Percentiles rank a stretch among this genome's conserved stretches.
phyloP scores from a whole-genome alignment of 2,797 vertebrate species.

The Muscicapa comitata region DNA sequence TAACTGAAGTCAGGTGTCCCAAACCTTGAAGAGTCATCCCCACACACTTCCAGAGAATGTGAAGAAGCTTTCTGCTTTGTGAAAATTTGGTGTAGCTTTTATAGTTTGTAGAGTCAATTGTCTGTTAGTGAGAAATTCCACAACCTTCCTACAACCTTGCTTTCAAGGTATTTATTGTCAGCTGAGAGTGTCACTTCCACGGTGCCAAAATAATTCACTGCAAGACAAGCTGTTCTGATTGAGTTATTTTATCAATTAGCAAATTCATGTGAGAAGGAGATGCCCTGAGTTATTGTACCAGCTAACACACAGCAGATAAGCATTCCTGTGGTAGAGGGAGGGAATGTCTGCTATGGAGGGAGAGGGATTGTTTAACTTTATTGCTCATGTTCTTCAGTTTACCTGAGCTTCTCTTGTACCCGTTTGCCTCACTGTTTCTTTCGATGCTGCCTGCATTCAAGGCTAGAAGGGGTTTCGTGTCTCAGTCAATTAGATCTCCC shows the following conservation, averaged over 20 bases:
- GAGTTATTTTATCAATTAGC: background rate
- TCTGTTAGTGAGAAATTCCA: background rate
- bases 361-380: background rate
- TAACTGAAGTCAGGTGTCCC: background rate
- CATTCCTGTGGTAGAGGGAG: background rate
- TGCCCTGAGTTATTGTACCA: background rate
- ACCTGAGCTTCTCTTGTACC: background rate
- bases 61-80: background rate
- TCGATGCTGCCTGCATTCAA: background rate
- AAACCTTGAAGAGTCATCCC: background rate
- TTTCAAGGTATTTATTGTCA: background rate
- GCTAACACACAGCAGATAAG: background rate
- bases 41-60: background rate
- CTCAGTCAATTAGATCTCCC: background rate
- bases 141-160: background rate
- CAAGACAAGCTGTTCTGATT: background rate
- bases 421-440: background rate
- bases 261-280: background rate
- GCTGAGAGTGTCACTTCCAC: background rate
- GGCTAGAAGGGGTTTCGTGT: background rate
- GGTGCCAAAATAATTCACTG: background rate
- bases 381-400: background rate
- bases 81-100: background rate
- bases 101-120: background rate
- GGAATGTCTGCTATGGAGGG: background rate